These are phyloP conservation scores for Thripadectes ignobilis DNA, from an alignment of 2,797 vertebrate genomes.

Conservation along the genomic window DNA sequence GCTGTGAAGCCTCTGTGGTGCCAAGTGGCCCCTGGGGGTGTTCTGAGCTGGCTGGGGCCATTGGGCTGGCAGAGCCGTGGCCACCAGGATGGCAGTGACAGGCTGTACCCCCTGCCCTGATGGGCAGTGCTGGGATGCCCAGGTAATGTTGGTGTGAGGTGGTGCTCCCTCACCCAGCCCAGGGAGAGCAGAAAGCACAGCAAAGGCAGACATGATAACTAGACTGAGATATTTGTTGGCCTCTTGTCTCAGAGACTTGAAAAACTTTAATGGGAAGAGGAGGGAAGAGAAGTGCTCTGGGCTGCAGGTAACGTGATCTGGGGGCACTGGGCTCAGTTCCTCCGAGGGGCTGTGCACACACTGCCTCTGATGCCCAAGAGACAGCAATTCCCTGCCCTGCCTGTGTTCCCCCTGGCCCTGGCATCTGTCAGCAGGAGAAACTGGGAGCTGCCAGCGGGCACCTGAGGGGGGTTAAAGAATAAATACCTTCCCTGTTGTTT, in stretches of 20 bases:
- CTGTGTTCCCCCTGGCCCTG: background rate
- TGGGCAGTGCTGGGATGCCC: fast-evolving
- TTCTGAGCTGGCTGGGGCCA: background rate
- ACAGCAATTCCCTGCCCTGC: background rate
- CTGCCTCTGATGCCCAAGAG: background rate
- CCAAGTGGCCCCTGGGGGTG: background rate
- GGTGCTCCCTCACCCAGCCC: background rate
- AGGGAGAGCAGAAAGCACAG: background rate
- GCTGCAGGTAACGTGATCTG: background rate
- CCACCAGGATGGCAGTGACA: background rate
- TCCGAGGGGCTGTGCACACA: background rate
- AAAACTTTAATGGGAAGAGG: background rate
- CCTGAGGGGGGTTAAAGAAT: background rate
- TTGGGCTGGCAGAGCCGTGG: background rate
- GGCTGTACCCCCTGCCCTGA: background rate
- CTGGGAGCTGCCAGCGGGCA: background rate
- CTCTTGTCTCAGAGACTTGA: background rate
- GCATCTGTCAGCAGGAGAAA: background rate
- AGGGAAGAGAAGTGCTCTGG: background rate
- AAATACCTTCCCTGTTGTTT: background rate
- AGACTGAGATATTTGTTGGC: background rate
- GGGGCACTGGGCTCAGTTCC: background rate
- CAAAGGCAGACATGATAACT: background rate
- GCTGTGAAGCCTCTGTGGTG: background rate
- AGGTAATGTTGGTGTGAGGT: background rate